phyloP scores from a whole-genome alignment of 2,113 vertebrate genomes.

The Xiphophorus maculatus region DNA sequence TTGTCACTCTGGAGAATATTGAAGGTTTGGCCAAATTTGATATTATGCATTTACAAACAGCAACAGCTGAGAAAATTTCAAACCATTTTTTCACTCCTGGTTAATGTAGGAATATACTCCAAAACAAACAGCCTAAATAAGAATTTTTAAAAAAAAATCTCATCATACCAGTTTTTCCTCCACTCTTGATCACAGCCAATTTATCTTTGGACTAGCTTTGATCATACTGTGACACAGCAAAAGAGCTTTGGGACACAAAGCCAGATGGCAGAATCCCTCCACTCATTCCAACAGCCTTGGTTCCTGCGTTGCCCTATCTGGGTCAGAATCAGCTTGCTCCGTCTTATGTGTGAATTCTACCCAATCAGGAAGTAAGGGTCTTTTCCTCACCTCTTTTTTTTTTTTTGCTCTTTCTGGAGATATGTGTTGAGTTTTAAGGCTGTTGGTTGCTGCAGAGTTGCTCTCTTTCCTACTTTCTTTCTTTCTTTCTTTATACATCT shows the following conservation, averaged over 20 bases:
- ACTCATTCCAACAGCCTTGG: conserved; percentile 30
- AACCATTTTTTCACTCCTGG: neutral
- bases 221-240: neutral
- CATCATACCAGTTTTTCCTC: neutral
- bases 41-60: neutral
- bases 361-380: conserved; percentile 34
- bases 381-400: conserved; percentile 19
- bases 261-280: conserved; percentile 42
- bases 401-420: conserved; percentile 36
- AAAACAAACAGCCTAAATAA: neutral
- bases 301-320: conserved; percentile 42
- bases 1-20: no score
- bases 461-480: neutral
- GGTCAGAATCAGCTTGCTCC: conserved; percentile 29
- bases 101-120: neutral
- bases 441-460: conserved; percentile 12
- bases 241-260: conserved; percentile 19
- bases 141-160: neutral
- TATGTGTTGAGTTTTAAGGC: conserved; percentile 13
- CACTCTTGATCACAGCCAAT: neutral
- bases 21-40: neutral
- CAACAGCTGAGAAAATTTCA: neutral
- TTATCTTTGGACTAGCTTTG: neutral
- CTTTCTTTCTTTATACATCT: neutral
- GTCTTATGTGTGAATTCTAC: conserved; percentile 49